Conservation (phyloP, 1,140 invertebrate species). For the Muscidifurax raptorellus region DNA sequence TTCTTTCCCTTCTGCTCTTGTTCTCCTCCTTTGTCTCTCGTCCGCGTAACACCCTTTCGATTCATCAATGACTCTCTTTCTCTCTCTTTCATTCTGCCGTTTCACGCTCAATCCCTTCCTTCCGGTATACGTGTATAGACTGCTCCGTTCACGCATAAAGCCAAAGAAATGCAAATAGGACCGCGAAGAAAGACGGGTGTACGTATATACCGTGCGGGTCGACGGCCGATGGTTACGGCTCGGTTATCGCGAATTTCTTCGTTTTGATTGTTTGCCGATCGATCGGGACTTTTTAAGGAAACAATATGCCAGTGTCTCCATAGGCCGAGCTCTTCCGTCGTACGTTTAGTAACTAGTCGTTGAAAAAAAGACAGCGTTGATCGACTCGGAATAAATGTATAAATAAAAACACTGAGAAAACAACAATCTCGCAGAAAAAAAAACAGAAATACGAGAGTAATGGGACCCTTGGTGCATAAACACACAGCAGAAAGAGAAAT, state of each 20-base stretch:
- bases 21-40: slow-evolving; percentile 19
- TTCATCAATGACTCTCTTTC: not conserved
- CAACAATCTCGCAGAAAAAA: not conserved
- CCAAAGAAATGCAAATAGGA: slow-evolving; percentile 31
- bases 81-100: not conserved
- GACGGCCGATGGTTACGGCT: no score
- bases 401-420: not conserved
- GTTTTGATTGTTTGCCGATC: no score
- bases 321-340: no score
- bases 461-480: not conserved
- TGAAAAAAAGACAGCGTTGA: not conserved
- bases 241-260: no score
- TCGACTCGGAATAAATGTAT: not conserved
- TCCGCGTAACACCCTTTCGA: slow-evolving; percentile 16
- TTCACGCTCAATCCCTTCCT: not conserved
- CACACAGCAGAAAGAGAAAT: not conserved
- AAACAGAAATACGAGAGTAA: not conserved
- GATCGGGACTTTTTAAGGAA: no score
- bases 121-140: not conserved
- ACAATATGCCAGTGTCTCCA: no score
- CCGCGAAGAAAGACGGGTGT: not conserved
- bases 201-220: not conserved
- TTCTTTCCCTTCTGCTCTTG: slow-evolving; percentile 12
- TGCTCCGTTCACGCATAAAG: not conserved
- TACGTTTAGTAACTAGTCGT: no score